phyloP scores from a whole-genome alignment of 2,797 vertebrate species.

The Molossus alvarezi region DNA sequence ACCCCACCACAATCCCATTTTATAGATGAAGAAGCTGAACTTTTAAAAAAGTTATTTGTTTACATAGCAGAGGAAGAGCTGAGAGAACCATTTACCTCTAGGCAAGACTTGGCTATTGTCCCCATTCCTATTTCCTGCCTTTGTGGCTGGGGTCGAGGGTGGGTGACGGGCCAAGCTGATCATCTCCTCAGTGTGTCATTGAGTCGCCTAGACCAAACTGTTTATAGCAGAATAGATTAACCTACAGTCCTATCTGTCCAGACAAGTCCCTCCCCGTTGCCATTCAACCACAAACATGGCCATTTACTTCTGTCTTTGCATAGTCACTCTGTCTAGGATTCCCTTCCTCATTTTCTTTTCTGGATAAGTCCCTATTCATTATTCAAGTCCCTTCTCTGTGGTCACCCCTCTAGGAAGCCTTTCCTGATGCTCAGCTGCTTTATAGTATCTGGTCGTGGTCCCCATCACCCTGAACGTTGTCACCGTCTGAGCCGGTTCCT shows the following conservation, averaged over 20 bases:
- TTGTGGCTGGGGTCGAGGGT: neutral
- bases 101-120: neutral
- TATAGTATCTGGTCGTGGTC: neutral
- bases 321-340: neutral
- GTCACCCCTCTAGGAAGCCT: neutral
- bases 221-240: neutral
- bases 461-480: neutral
- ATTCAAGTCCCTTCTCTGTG: neutral
- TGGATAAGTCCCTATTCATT: neutral
- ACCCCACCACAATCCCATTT: neutral
- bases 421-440: neutral
- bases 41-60: constrained; percentile 1
- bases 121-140: neutral
- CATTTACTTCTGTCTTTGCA: neutral
- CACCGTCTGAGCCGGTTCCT: neutral
- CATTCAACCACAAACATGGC: neutral
- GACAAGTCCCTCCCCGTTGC: neutral
- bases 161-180: neutral
- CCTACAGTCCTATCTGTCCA: neutral
- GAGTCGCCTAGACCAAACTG: neutral
- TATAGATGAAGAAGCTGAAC: constrained; percentile 28
- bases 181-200: neutral
- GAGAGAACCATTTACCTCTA: neutral
- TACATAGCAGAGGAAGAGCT: neutral
- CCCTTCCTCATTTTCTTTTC: neutral